Conservation (phyloP, 23 tunicate genomes). For the Phallusia fumigata region DNA sequence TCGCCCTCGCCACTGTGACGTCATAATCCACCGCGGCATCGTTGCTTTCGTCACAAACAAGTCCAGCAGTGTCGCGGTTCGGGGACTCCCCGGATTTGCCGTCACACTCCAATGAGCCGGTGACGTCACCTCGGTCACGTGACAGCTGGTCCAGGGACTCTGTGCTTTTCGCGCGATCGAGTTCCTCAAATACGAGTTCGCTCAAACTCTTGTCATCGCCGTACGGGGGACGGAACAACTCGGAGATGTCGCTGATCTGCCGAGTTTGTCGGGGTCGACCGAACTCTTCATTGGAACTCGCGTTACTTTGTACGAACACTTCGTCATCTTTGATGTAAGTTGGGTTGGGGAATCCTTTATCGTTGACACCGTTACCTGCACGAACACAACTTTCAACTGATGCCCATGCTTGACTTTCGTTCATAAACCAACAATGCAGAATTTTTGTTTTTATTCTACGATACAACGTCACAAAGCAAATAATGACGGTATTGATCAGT, state of each 20-base stretch:
- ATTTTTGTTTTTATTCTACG: no score
- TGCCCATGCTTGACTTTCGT: no score
- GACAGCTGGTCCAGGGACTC: background rate
- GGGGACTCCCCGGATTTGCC: background rate
- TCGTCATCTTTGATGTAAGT: conserved; percentile 16
- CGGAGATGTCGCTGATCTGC: conserved; percentile 51
- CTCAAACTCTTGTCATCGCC: conserved; percentile 51
- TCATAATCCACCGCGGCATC: conserved; percentile 3
- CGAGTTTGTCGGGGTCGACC: conserved; percentile 20
- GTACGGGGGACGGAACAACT: conserved; percentile 30
- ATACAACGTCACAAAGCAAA: no score
- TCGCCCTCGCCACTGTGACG: background rate
- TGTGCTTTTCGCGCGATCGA: conserved; percentile 38
- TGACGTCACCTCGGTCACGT: conserved; percentile 17
- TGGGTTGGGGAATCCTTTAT: conserved; percentile 18
- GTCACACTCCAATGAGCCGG: background rate
- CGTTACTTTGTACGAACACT: background rate
- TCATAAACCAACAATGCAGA: no score
- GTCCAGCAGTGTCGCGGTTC: background rate
- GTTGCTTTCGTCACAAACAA: background rate
- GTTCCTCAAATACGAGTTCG: conserved; percentile 56
- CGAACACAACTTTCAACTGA: no score
- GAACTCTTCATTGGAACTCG: background rate
- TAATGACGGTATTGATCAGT: no score
- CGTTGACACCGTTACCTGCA: background rate